Evolutionary conservation across 2,888 invertebrate genomes (phyloP).

Genomic region (Bellardia bayeri): DNA sequence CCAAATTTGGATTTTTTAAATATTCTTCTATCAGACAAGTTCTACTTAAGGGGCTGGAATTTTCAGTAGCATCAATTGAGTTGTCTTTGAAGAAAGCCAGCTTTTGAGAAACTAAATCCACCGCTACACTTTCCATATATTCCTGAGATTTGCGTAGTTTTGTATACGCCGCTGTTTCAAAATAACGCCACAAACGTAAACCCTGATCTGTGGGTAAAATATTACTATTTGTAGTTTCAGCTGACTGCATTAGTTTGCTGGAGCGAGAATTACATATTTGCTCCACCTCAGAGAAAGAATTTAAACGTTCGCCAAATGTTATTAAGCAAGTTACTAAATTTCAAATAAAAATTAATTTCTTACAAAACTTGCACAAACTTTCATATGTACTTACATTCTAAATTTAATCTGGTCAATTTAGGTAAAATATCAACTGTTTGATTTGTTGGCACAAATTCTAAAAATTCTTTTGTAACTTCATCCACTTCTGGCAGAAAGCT

Average conservation of each 20-base stretch:
- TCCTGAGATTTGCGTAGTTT: conserved; percentile 88
- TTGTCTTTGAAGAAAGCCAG: conserved; percentile 84
- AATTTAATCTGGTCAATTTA: conserved; percentile 89
- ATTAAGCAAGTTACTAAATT: conserved; percentile 89
- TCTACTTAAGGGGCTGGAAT: conserved; percentile 61
- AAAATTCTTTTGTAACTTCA: conserved; percentile 87
- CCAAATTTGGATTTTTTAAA: conserved; percentile 88
- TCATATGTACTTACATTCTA: conserved; percentile 88
- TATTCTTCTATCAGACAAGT: conserved; percentile 88
- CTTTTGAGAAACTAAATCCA: conserved; percentile 87
- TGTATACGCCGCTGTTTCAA: conserved; percentile 90
- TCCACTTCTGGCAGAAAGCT: conserved; percentile 88
- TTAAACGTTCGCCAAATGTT: conserved; percentile 89
- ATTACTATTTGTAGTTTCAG: conserved; percentile 89
- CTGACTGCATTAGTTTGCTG: conserved; percentile 89
- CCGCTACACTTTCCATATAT: conserved; percentile 90
- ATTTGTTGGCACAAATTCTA: conserved; percentile 85
- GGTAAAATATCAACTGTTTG: conserved; percentile 87
- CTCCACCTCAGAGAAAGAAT: conserved; percentile 88
- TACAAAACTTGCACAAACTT: neutral
- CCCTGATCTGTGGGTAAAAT: conserved; percentile 84
- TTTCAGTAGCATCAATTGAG: conserved; percentile 2
- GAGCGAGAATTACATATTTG: conserved; percentile 87
- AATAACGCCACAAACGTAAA: conserved; percentile 87
- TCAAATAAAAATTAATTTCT: neutral